Evolutionary conservation across 2,113 vertebrate genomes (phyloP), one percentile per base, ranked within the genome.

Genomic region (Carassius carassius): DNA sequence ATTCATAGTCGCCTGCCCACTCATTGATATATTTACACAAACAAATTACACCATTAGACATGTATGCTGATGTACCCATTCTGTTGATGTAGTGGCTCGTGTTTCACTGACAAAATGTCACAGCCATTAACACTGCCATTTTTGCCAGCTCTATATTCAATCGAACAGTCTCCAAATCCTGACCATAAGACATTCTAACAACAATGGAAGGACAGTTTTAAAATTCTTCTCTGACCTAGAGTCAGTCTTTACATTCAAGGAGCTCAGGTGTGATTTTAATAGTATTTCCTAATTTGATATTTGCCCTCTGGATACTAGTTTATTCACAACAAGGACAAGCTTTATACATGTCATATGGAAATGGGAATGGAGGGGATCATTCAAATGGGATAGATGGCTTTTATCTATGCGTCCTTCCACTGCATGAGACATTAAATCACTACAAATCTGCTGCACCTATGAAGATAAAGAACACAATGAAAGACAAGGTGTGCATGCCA

Each of bases 391-490:
- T 72, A 88, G 81, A 86, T 35, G 79, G 77, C 86, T 88, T 78
- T 87, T 90, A 88, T 90, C 87, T 83, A 82, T 67, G 54, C 84
- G 90, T 86, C 86, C 86, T 78, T 87, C 81, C 54, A 41, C 80
- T 65, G 73, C 88, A 77, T 89, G 76, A 89, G 89, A 87, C 84
- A 82, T 86, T 89, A 89, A 90, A 89, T 87, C 87, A 87, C 65
- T 58, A 72, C 37, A 25, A 47, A 56, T 44, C 29, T 44, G 35
- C 69, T 69, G 65, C 74, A 70, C 85, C 82, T 81, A 51, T 67
- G 62, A 63, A 81, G 72, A 90, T 72, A 32, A 89, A 70, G 54
- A 89, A 65, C 77, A 65, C 77, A 62, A 63, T 60, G 65, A 84
- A 86, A 81, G 82, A 58, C 72, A 25, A 67, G 7, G 76, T 76